Evolutionary conservation across 2,888 invertebrate genomes (phyloP).

Genomic region (Folsomia candida): DNA sequence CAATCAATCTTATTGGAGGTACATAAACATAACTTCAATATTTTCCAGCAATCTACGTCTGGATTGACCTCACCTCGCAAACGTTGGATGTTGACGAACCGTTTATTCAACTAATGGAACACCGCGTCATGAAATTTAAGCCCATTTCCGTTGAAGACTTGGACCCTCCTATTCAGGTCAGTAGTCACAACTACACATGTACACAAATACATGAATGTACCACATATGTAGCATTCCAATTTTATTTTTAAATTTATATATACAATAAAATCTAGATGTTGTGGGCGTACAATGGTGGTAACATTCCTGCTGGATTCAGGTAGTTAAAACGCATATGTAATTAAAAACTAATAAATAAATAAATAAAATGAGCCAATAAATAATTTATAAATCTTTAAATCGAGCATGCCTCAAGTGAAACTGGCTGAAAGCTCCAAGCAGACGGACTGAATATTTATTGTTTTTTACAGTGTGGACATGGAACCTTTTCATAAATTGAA

Average conservation of each 20-base stretch:
- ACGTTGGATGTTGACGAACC: slow-evolving; percentile 30
- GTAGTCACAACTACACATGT: no score
- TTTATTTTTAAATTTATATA: not conserved
- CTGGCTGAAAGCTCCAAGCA: no score
- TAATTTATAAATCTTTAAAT: no score
- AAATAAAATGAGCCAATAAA: no score
- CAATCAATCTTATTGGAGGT: no score
- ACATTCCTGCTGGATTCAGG: not conserved
- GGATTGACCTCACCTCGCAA: slow-evolving; percentile 39
- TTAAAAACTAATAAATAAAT: no score
- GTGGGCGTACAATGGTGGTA: slow-evolving; percentile 45
- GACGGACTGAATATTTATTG: no score
- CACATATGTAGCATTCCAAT: not conserved
- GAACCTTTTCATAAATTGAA: slow-evolving; percentile 40
- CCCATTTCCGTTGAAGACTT: slow-evolving; percentile 38
- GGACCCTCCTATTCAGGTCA: slow-evolving; percentile 46
- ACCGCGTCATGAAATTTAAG: slow-evolving; percentile 34
- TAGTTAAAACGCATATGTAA: not conserved
- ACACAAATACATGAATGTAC: no score
- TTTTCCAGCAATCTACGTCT: slow-evolving; percentile 46
- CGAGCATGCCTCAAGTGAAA: no score
- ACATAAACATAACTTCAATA: no score
- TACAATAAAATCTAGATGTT: slow-evolving; percentile 22
- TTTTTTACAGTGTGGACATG: slow-evolving; percentile 36
- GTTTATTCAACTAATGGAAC: slow-evolving; percentile 33